Base-by-base conservation (phyloP, 2,113 vertebrate species). In the Scolopax mira region DNA sequence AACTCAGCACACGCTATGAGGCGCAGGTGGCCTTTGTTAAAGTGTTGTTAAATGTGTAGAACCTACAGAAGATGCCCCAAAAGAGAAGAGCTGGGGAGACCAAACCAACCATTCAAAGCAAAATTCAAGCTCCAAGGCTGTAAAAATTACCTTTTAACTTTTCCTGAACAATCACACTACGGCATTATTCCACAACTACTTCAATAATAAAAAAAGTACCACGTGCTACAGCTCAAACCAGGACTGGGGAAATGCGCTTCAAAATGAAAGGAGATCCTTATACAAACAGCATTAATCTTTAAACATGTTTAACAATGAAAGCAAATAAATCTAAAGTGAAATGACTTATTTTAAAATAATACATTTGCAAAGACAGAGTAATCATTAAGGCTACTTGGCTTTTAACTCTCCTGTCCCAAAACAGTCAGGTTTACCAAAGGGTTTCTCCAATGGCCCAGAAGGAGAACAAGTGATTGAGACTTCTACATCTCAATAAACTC, bases 211-310 rank as follows among this genome's bases (percentile, higher is more conserved):
- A 70, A 70, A 46, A 73, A 11, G 4, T 27, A 61, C 19, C 27
- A 42, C 1, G 3, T 25, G 66, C 62, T 73, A 21, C 31, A 78
- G 52, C 10, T 83, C 62, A 11, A 79, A 55, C 41, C 31, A 64
- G 39, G 27, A 74, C 21, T 24, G 10, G 21, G 22, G 27, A 77
- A 71, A 71, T 1, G 10, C 18, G 30, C 35, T 86, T 92, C 39
- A 41, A 51, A 90, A 66, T 6, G 46, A 70, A 81, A 66, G 51
- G 33, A 93, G 57, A 90, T 93, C 61, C n/a, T 52, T 51, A 22
- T 9, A 35, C 55, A 93, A 96, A 90, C 41, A 81, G 52, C 16
- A 61, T 92, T 72, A 60, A 71, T 90, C 94, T 90, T 96, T 75
- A 92, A 96, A 86, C 11, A 46, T 6, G 12, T 72, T 95, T 90